Evolutionary conservation across 2,113 vertebrate species (phyloP).

Genomic region (Corvus moneduloides): DNA sequence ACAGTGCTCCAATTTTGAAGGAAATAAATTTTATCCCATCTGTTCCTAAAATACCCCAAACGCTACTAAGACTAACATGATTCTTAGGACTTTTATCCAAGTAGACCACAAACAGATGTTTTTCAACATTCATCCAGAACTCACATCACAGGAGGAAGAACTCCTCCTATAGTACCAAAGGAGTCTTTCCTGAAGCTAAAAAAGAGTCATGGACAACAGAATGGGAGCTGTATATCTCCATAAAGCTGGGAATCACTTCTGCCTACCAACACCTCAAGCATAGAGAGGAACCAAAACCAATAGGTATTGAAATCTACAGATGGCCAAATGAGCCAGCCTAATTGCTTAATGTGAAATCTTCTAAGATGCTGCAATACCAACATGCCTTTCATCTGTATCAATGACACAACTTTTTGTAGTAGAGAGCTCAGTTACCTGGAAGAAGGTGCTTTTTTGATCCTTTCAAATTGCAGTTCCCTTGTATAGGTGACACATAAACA

Average conservation of each 20-base stretch:
- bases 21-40: background rate
- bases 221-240: background rate
- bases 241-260: background rate
- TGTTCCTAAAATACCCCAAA: constrained; percentile 3
- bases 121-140: background rate
- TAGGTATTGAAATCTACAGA: background rate
- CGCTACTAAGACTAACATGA: background rate
- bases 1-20: background rate
- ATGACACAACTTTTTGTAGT: background rate
- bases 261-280: background rate
- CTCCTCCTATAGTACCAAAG: background rate
- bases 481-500: constrained; percentile 60
- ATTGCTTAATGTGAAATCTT: background rate
- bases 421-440: constrained; percentile 58
- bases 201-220: background rate
- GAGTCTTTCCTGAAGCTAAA: background rate
- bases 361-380: background rate
- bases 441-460: background rate
- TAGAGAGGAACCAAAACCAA: background rate
- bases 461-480: constrained; percentile 34
- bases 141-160: background rate
- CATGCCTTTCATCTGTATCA: background rate
- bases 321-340: background rate
- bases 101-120: constrained; percentile 10
- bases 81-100: background rate